Conservation (phyloP, 1,140 invertebrate genomes). For the Ctenoplectra terminalis region DNA sequence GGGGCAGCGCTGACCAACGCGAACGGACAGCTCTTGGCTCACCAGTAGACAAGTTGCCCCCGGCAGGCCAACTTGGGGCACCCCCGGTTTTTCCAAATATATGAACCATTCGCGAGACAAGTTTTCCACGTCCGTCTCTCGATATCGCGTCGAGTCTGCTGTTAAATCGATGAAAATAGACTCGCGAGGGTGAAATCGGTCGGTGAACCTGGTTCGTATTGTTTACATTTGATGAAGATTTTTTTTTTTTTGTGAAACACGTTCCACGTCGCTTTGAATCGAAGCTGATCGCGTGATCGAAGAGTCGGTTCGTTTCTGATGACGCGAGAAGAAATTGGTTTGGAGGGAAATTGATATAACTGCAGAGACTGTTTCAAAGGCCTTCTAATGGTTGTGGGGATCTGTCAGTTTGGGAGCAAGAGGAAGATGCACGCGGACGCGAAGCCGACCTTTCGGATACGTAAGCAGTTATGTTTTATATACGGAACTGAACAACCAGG, state of each 20-base stretch:
- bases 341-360: neutral
- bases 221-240: neutral
- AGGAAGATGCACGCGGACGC: slow-evolving; percentile 74
- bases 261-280: neutral
- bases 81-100: neutral
- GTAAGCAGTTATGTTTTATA: slow-evolving; percentile 65
- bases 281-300: neutral
- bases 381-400: slow-evolving; percentile 73
- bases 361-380: slow-evolving; percentile 13
- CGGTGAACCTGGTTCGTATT: neutral
- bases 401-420: slow-evolving; percentile 70
- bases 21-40: slow-evolving; percentile 73
- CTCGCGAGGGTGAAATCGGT: too few species aligned
- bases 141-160: neutral
- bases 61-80: slow-evolving; percentile 71
- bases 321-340: neutral
- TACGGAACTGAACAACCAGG: neutral
- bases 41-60: slow-evolving; percentile 79
- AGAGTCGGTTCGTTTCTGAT: neutral
- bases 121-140: neutral
- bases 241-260: neutral
- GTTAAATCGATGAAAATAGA: neutral
- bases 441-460: slow-evolving; percentile 69
- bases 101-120: too few species aligned
- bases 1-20: slow-evolving; percentile 77